Conservation (phyloP, 2,797 vertebrate genomes). For the Malacoctenus gilli region DNA sequence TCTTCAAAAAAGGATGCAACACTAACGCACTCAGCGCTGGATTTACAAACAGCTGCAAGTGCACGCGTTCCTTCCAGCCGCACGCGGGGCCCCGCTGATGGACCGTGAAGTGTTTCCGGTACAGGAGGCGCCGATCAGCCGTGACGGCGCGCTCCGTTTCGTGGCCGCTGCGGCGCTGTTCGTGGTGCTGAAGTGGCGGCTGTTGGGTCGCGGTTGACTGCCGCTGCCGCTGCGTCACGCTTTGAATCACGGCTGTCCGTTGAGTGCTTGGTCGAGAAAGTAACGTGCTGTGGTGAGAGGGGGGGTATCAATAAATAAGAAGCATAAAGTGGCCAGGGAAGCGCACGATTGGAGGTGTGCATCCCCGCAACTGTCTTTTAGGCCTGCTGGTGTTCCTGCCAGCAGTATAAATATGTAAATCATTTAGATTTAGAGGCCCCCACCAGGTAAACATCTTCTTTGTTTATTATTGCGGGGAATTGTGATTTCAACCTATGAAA, state of each 20-base stretch:
- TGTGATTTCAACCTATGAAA: too few species aligned
- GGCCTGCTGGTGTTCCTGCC: background rate
- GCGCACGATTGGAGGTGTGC: background rate
- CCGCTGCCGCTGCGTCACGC: slow-evolving; percentile 4
- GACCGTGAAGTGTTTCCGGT: too few species aligned
- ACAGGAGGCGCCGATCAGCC: slow-evolving; percentile 6
- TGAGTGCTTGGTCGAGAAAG: background rate
- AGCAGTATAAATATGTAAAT: too few species aligned
- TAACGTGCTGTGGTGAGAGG: background rate
- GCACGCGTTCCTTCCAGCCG: too few species aligned
- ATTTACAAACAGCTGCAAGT: too few species aligned
- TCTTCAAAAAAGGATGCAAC: too few species aligned
- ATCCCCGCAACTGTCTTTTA: background rate
- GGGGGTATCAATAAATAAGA: background rate
- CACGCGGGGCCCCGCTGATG: too few species aligned
- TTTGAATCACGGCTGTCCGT: slow-evolving; percentile 16
- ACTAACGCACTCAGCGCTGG: too few species aligned
- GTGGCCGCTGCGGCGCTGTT: slow-evolving; percentile 41
- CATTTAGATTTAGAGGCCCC: too few species aligned
- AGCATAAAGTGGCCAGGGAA: background rate
- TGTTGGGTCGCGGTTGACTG: slow-evolving; percentile 11
- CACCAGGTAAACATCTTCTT: too few species aligned
- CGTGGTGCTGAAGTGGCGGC: too few species aligned
- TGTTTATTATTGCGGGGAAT: too few species aligned
- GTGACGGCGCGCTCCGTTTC: slow-evolving; percentile 1